Base-by-base conservation (phyloP, 2,888 invertebrate genomes). In the Papilio demoleus region DNA sequence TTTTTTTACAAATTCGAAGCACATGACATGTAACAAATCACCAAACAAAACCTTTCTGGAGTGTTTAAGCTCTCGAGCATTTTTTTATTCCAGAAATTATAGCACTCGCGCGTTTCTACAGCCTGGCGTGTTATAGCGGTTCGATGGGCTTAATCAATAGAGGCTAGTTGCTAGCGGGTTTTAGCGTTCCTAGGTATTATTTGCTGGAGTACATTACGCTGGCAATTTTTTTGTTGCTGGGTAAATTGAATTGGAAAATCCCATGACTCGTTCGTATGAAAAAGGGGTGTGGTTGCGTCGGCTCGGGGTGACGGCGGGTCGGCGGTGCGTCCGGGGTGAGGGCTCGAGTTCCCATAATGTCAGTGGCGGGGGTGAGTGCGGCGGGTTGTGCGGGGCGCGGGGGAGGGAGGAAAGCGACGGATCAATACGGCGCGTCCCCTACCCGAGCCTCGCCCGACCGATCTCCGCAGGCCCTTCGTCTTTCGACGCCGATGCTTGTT, bases 161-260 rank as follows among this genome's bases (percentile, higher is more conserved):
- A 17, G 24, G 40, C 19, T 14, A 11, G 45, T 31, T 67, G 58
- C 58, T 45, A 50, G 12, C 24, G 34, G 45, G 45, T 24, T 19
- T 53, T 70, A 70, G 53, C 38, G 50, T 70, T 67, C 47, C 65
- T 59, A 61, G 61, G 34, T 62, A 36, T 31, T 53, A 40, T 58
- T 27, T 40, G 27, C 38, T 11, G 19, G 27, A 8, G 67, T 62
- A 36, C 58, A 31, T 72, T 58, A 34, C 58, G 34, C 53, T 36
- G 36, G 36, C 42, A 53, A 70, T 65, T 64, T 81, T 82, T 77
- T 77, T 79, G 84, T 85, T 79, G 83, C 79, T 76, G 77, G 80
- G 83, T 80, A 89, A 89, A 90, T 90, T 87, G 86, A 87, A 88
- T 90, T 87, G 92, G 92, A 92, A 92, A 91, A 90, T 88, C 91